Percentiles rank a stretch among this genome's conserved stretches.
Conservation (phyloP, 92 coral and sea anemone species). For the Scolanthus callimorphus region DNA sequence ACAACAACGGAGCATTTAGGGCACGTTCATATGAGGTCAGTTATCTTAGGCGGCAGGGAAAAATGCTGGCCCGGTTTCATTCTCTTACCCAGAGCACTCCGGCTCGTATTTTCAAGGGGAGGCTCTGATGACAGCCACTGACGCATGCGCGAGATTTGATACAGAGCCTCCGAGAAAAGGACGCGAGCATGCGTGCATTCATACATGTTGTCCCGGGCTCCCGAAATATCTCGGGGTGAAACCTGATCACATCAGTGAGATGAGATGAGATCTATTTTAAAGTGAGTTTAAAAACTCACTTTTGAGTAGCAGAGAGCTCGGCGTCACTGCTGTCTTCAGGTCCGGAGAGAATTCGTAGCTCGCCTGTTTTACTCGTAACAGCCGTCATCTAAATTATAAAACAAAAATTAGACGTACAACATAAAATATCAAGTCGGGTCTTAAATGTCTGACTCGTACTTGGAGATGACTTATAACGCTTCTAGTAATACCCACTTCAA, state of each 20-base stretch:
- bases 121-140: not conserved
- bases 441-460: too few species aligned
- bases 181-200: too few species aligned
- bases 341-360: conserved; percentile 72
- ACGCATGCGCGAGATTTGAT: too few species aligned
- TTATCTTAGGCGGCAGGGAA: not conserved
- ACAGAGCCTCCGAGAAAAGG: too few species aligned
- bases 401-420: too few species aligned
- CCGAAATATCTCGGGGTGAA: not conserved
- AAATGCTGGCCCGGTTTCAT: not conserved
- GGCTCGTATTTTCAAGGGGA: not conserved
- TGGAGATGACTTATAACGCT: too few species aligned
- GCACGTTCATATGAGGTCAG: not conserved
- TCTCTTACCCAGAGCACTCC: too few species aligned
- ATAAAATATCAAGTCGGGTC: too few species aligned
- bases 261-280: too few species aligned
- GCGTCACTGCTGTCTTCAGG: conserved; percentile 92
- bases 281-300: conserved; percentile 34
- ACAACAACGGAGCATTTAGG: not conserved
- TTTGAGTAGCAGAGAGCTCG: conserved; percentile 47
- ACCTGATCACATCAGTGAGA: not conserved
- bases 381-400: conserved; percentile 86
- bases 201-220: too few species aligned
- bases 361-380: conserved; percentile 69
- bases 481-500: too few species aligned